Evolutionary conservation across 2,888 invertebrate genomes (phyloP), one percentile per base, ranked within the genome.

Genomic region (Drosophila macrospina): DNA sequence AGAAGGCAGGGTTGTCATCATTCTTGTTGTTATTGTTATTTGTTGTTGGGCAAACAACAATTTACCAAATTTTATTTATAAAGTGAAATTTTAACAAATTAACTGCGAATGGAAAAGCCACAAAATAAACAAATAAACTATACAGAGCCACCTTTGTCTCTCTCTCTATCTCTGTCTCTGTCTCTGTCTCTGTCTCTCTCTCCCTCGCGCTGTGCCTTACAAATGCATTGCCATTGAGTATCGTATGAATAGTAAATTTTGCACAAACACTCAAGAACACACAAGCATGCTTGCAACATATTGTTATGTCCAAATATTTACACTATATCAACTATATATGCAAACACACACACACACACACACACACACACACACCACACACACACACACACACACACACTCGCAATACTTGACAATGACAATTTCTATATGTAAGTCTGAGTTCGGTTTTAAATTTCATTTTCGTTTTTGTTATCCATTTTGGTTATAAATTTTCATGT

Each of bases 61-160:
- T 76, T 69, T 76, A 62, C 37, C 8, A 63, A 73, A 71, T 67
- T 80, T 76, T 74, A 87, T 85, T 78, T 86, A 86, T 80, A 69
- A 69, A 84, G 75, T 72, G 59, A 80, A 85, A 87, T 80, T 80
- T 80, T 78, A 87, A 71, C 82, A 85, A 87, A 85, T 85, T 85
- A 87, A 85, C 85, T 85, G 68, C 76, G 69, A 85, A 74, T 65
- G 71, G 63, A 64, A 69, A 54, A 60, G 54, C 65, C 71, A 60
- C 63, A 78, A 42, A 61, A 54, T 61, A 75, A 70, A 69, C 72
- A 81, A 78, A 69, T 72, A 75, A 74, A 74, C 67, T 59, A 67
- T n/a, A 36, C 66, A 34, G 15, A 20, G 24, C 24, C 48, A 16
- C 15, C 15, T 16, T 16, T 15, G 24, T 20, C 42, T n/a, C n/a